Percentiles rank a stretch among this genome's conserved stretches.
Evolutionary conservation across 2,113 vertebrate species (phyloP).

Genomic region (Cololabis saira): DNA sequence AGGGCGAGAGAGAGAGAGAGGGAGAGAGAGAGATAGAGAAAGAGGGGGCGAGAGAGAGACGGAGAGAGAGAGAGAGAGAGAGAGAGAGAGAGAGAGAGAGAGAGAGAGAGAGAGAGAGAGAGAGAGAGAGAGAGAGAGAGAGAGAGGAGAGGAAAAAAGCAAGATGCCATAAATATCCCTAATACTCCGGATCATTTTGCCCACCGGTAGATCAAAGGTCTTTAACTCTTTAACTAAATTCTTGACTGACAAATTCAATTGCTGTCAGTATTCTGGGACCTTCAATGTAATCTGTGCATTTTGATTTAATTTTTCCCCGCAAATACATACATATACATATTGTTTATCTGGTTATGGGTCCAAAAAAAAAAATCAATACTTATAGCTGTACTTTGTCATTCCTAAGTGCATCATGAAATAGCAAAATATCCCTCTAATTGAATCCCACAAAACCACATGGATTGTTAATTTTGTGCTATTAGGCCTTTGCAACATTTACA

Average conservation of each 20-base stretch:
- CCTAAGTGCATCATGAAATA: slow-evolving; percentile 98
- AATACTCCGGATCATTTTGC: slow-evolving; percentile 85
- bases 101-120: not conserved
- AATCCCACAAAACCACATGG: slow-evolving; percentile 91
- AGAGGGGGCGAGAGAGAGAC: not conserved
- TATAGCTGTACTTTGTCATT: slow-evolving; percentile 96
- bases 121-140: not conserved
- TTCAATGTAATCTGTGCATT: slow-evolving; percentile 96
- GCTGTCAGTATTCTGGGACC: slow-evolving; percentile 90
- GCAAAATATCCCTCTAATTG: slow-evolving; percentile 92
- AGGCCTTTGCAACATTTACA: slow-evolving; percentile 91
- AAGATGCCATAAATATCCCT: slow-evolving; percentile 63
- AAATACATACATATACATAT: slow-evolving; percentile 99
- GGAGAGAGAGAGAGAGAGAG: not conserved
- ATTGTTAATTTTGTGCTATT: slow-evolving; percentile 96
- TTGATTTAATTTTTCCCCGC: slow-evolving; percentile 95
- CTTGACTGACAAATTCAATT: slow-evolving; percentile 99
- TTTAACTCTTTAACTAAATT: slow-evolving; percentile 99
- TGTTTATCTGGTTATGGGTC: slow-evolving; percentile 97
- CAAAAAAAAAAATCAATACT: slow-evolving; percentile 93
- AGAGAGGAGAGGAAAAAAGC: slow-evolving; percentile 11
- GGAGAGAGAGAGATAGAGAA: not conserved
- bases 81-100: not conserved
- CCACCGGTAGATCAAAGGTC: slow-evolving; percentile 93
- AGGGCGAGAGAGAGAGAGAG: not conserved